These are phyloP conservation scores for Hydrolagus colliei DNA, from an alignment of 2,797 vertebrate species.

Conservation along the genomic window DNA sequence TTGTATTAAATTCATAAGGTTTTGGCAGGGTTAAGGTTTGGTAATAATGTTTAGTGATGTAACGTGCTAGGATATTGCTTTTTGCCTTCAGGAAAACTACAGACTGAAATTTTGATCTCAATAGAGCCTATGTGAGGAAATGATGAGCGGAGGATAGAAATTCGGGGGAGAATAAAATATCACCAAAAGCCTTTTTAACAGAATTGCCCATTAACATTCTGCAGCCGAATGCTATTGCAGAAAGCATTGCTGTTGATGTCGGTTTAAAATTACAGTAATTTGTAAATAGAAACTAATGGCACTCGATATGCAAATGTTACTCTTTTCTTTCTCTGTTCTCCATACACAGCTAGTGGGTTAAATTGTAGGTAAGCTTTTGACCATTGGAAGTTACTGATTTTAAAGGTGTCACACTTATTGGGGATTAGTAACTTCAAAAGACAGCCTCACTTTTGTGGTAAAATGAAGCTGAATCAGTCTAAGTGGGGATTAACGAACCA, in stretches of 20 bases:
- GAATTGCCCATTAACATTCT: not conserved
- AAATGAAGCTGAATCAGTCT: conserved; percentile 1
- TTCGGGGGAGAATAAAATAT: not conserved
- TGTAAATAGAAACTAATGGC: not conserved
- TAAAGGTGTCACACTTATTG: not conserved
- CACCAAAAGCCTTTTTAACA: not conserved
- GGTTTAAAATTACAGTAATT: not conserved
- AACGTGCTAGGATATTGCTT: no score
- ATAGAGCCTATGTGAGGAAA: no score
- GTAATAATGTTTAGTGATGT: no score
- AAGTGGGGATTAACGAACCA: not conserved
- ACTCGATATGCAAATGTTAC: not conserved
- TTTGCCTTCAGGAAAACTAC: no score
- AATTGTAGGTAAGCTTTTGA: not conserved
- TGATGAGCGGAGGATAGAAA: no score
- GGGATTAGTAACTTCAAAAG: not conserved
- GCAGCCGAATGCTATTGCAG: not conserved
- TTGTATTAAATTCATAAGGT: no score
- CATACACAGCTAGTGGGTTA: not conserved
- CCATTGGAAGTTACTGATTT: not conserved
- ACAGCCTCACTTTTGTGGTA: not conserved
- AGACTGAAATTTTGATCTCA: no score
- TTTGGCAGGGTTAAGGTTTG: no score
- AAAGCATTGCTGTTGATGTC: not conserved
- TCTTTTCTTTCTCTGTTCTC: not conserved